These are phyloP conservation scores for Cydia amplana DNA, from an alignment of 1,140 invertebrate species.

Conservation along the genomic window DNA sequence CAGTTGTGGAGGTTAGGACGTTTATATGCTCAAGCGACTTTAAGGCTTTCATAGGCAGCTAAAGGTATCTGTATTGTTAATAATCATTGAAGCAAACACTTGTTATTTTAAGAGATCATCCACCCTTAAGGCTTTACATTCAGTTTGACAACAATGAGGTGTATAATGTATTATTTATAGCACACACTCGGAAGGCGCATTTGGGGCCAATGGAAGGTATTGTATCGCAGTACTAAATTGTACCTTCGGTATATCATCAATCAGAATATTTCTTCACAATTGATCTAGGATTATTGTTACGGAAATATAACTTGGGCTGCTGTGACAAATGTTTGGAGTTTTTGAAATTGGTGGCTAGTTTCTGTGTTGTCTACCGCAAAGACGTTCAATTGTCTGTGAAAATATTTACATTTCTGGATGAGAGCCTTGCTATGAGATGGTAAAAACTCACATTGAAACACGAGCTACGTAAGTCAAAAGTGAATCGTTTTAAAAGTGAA, in stretches of 20 bases:
- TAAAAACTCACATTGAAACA: no score
- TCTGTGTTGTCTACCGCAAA: slow-evolving; percentile 10
- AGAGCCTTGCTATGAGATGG: background rate
- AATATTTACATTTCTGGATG: background rate
- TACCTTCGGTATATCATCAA: slow-evolving; percentile 58
- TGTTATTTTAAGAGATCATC: slow-evolving; percentile 80
- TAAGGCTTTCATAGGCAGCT: slow-evolving; percentile 74
- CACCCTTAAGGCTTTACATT: slow-evolving; percentile 73
- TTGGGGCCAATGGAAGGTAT: slow-evolving; percentile 56
- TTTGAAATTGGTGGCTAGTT: slow-evolving; percentile 31
- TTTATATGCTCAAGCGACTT: slow-evolving; percentile 39
- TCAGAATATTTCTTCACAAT: slow-evolving; percentile 65
- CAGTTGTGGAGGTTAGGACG: background rate
- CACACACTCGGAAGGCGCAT: slow-evolving; percentile 74
- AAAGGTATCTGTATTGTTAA: slow-evolving; percentile 76
- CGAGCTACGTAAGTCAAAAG: no score
- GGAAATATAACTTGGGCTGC: slow-evolving; percentile 34
- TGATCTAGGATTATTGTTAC: slow-evolving; percentile 49
- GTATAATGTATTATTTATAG: slow-evolving; percentile 79
- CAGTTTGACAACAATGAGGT: slow-evolving; percentile 66
- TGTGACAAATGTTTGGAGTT: slow-evolving; percentile 21
- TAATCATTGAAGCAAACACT: slow-evolving; percentile 80
- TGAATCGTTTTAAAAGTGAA: no score
- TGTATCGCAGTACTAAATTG: slow-evolving; percentile 51
- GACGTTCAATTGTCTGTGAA: slow-evolving; percentile 11